Percentiles rank a stretch among this genome's conserved stretches.
Evolutionary conservation across 2,113 vertebrate species (phyloP).

Genomic region (Pleuronectes platessa): DNA sequence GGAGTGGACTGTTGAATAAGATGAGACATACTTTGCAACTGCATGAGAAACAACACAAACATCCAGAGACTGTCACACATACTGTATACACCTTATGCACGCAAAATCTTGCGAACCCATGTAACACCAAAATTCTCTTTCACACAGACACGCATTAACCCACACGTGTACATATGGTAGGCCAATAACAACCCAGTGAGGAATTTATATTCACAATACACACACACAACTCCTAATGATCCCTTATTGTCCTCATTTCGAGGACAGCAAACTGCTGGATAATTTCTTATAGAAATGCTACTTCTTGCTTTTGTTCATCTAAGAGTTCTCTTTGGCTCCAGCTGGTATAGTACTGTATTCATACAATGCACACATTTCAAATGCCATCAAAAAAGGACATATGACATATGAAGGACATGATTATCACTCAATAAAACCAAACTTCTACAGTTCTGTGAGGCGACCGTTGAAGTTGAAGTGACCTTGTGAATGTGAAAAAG

Average conservation of each 20-base stretch:
- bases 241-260: slow-evolving; percentile 7
- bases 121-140: not conserved
- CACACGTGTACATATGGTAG: not conserved
- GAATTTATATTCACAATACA: slow-evolving; percentile 2
- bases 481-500: no score
- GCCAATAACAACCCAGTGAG: slow-evolving; percentile 11
- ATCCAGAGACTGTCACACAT: not conserved
- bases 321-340: not conserved
- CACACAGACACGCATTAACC: not conserved
- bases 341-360: no score
- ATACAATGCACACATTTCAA: no score
- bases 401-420: no score
- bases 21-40: not conserved
- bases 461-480: no score
- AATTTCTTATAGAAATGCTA: no score
- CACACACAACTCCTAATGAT: not conserved
- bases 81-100: not conserved
- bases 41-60: slow-evolving; percentile 4
- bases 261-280: not conserved
- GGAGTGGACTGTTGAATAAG: not conserved
- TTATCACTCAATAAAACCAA: no score
- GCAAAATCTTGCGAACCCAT: slow-evolving; percentile 3
- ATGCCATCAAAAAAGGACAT: no score
- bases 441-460: no score
- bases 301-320: not conserved